phyloP scores from a whole-genome alignment of 2,797 vertebrate species.

The Carduelis carduelis region DNA sequence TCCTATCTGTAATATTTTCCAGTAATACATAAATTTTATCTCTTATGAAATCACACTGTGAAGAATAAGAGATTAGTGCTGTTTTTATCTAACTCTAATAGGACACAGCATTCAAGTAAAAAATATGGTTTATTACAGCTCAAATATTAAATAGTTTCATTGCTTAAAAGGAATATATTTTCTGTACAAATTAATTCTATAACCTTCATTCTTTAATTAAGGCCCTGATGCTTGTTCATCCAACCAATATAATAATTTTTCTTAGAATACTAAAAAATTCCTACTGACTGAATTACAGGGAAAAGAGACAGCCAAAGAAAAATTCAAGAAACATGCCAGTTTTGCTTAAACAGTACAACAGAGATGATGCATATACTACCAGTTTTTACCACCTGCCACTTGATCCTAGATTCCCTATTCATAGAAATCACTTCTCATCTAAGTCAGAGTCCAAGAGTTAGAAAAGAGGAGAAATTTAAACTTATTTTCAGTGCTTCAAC shows the following conservation, averaged over 20 bases:
- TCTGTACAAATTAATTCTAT: slow-evolving; percentile 30
- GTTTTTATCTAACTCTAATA: slow-evolving; percentile 23
- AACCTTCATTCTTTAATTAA: slow-evolving; percentile 64
- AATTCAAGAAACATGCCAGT: background rate
- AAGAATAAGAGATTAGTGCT: slow-evolving; percentile 11
- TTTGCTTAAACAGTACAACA: background rate
- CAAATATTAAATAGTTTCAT: background rate
- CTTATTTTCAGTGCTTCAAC: background rate
- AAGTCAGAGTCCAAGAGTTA: background rate
- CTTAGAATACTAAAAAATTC: background rate
- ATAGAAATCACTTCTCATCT: background rate
- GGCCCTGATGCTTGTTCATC: slow-evolving; percentile 44
- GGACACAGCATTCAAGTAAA: background rate
- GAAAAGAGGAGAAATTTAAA: background rate
- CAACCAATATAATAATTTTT: slow-evolving; percentile 37
- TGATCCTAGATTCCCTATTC: background rate
- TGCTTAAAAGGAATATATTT: slow-evolving; percentile 30
- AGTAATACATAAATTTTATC: slow-evolving; percentile 26
- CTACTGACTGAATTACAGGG: slow-evolving; percentile 21
- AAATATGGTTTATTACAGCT: slow-evolving; percentile 3
- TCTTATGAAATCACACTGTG: slow-evolving; percentile 26
- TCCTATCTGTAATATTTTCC: background rate
- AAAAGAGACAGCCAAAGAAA: background rate
- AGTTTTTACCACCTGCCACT: background rate
- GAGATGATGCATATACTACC: background rate